Base-by-base conservation (phyloP, 2,797 vertebrate genomes). In the Falco biarmicus region DNA sequence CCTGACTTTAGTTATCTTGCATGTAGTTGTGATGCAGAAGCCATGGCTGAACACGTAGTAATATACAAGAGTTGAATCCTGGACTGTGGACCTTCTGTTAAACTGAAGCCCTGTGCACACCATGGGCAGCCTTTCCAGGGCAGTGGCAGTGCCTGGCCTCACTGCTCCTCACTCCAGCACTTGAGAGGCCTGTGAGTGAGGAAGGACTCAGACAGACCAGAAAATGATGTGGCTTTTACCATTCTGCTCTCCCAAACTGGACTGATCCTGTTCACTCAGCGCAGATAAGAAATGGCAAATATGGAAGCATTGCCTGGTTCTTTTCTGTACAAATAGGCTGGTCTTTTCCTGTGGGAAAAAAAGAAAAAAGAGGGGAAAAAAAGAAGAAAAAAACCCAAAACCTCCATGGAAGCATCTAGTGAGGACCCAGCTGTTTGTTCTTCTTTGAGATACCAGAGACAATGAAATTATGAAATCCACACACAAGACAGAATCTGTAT, bases 401-500 rank as follows among this genome's bases (percentile, higher is more conserved):
- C 21, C 54, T 82, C 75, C 73, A 29, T 53, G 88, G 93, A 96
- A 90, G 43, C 50, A 93, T 86, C 61, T 60, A 87, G 61, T 87
- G 65, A 93, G 53, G 69, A 91, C 74, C 34, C 75, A 95, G 78
- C 48, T 97, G 92, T 93, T 90, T 94, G 74, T n/a, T 94, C 84
- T 91, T 89, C 88, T 93, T 79, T 86, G 43, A 94, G 87, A 87
- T 87, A 93, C 20, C 41, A 84, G 73, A 91, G 73, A 95, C 95
- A 97, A 94, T 75, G 70, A 95, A 95, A 91, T 74, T n/a, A 88
- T 94, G 86, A 95, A 96, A 97, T 85, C 81, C 95, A 37, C 57
- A 73, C 70, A 92, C 39, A 90, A 73, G 90, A 93, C 53, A 74
- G 65, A 81, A 28, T 84, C 65, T 91, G 75, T 65, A 59, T 82